Percentiles rank a stretch among this genome's conserved stretches.
Evolutionary conservation across 2,113 vertebrate species (phyloP).

Genomic region (Cavia aperea): DNA sequence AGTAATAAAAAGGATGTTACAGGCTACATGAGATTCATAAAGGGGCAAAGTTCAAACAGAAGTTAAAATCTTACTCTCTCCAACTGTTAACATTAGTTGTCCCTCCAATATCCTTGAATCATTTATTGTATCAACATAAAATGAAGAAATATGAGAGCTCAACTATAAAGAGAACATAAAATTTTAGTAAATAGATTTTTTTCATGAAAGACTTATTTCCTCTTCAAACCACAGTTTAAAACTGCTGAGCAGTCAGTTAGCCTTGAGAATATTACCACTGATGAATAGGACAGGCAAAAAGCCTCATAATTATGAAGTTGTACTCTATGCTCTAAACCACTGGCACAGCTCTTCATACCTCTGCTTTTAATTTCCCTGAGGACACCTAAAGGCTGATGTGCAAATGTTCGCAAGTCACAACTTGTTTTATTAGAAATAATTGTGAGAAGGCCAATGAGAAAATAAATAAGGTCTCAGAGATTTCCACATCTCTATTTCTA

Average conservation of each 20-base stretch:
- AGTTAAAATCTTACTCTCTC: constrained; percentile 4
- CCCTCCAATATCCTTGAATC: neutral
- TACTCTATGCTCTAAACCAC: constrained; percentile 47
- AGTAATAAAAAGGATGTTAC: neutral
- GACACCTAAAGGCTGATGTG: constrained; percentile 52
- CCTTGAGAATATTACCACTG: constrained; percentile 35
- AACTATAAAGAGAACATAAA: constrained; percentile 20
- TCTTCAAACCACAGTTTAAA: constrained; percentile 60
- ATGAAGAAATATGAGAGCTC: neutral
- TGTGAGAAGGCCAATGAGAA: constrained; percentile 54
- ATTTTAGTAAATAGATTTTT: neutral
- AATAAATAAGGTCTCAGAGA: constrained; percentile 57
- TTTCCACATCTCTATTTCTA: constrained; percentile 50
- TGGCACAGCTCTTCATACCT: constrained; percentile 50
- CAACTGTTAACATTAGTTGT: constrained; percentile 2
- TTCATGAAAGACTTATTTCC: constrained; percentile 43
- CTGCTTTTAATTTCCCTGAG: constrained; percentile 63
- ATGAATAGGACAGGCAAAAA: constrained; percentile 57
- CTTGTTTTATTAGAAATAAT: constrained; percentile 59
- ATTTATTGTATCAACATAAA: neutral
- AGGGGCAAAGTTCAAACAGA: constrained; percentile 30
- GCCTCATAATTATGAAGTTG: constrained; percentile 49
- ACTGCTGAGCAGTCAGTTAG: constrained; percentile 48
- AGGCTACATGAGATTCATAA: constrained; percentile 7
- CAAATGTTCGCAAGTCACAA: constrained; percentile 64